Percentiles rank a stretch among this genome's conserved stretches.
These are phyloP conservation scores for Aramus guarauna DNA, from an alignment of 2,113 vertebrate species.

Conservation along the genomic window DNA sequence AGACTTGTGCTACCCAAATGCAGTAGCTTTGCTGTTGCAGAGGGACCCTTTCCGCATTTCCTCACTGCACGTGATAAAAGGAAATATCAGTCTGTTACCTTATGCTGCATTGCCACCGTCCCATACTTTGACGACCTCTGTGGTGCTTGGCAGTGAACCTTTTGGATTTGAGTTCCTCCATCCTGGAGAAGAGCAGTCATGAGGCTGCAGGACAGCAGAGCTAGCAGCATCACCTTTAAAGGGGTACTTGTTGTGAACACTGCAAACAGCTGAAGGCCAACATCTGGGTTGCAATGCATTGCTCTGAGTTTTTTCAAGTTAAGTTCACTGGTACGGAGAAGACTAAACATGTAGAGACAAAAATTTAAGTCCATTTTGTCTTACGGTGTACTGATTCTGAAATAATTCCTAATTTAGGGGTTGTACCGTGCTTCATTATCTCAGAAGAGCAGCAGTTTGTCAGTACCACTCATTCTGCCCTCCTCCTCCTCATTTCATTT, in stretches of 20 bases:
- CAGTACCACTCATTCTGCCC: background rate
- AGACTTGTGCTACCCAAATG: background rate
- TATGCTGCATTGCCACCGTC: background rate
- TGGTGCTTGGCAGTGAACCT: background rate
- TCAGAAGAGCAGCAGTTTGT: background rate
- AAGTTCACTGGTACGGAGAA: background rate
- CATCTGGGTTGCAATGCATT: background rate
- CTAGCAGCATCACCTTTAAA: background rate
- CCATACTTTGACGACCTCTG: background rate
- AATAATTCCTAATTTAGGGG: background rate
- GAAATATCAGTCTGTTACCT: background rate
- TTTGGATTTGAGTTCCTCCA: background rate
- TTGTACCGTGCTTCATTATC: background rate
- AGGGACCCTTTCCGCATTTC: background rate
- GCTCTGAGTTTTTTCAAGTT: background rate
- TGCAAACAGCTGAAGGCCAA: background rate
- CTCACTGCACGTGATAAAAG: background rate
- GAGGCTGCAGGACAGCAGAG: background rate
- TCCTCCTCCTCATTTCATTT: background rate
- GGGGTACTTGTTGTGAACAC: rapidly evolving
- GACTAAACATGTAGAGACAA: background rate
- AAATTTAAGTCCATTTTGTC: background rate
- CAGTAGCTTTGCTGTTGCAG: background rate
- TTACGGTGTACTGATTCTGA: background rate
- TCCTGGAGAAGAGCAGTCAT: background rate